Conservation (phyloP, 2,113 vertebrate species). For the Siphamia tubifer region DNA sequence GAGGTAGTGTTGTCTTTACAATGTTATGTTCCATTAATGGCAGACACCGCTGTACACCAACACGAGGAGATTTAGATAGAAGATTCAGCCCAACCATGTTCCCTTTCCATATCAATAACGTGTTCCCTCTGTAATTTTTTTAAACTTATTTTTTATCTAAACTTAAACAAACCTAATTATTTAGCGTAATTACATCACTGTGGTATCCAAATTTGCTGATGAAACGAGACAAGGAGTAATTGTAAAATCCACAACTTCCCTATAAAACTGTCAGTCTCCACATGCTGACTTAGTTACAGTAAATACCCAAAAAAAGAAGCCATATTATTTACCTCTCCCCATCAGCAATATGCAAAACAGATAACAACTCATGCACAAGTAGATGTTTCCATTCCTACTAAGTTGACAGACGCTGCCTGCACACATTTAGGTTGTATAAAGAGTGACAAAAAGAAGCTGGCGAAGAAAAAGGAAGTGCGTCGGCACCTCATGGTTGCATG, state of each 20-base stretch:
- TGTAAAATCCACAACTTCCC: conserved; percentile 60
- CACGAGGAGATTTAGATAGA: no score
- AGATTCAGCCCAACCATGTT: no score
- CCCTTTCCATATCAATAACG: neutral
- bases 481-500: conserved; percentile 73
- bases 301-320: conserved; percentile 32
- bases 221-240: neutral
- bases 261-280: neutral
- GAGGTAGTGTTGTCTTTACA: neutral
- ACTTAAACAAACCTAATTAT: no score
- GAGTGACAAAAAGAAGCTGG: conserved; percentile 40
- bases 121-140: neutral
- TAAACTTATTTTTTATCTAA: neutral
- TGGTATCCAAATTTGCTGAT: conserved; percentile 49
- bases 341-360: conserved; percentile 44
- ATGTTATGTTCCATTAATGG: neutral
- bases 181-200: conserved; percentile 10
- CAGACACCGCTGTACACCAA: neutral
- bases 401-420: neutral
- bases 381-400: neutral
- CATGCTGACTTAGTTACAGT: conserved; percentile 36
- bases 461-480: conserved; percentile 56
- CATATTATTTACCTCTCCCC: conserved; percentile 16
- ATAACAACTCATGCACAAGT: conserved; percentile 22
- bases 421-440: neutral